Evolutionary conservation across 2,797 vertebrate genomes (phyloP), one percentile per base, ranked within the genome.

Genomic region (Amniataba percoides): DNA sequence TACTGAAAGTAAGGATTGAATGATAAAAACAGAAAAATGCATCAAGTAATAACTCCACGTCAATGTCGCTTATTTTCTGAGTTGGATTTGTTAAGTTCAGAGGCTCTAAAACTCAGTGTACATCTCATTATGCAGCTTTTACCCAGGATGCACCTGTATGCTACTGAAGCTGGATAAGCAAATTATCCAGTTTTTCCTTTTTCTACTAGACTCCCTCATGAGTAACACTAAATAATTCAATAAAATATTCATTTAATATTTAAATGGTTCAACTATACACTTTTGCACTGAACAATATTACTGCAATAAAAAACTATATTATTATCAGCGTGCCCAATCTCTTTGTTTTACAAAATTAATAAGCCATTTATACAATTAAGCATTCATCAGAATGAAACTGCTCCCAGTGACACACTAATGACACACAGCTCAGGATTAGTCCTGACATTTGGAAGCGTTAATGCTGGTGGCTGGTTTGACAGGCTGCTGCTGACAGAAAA

Each of bases 381-480:
- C 23, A 19, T 19, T 58, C 23, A 39, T 2, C 45, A 7, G 4
- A 46, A 51, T 31, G 3, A 71, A 63, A 42, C 14, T 64, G 49
- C 7, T 65, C 49, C 4, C 34, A 25, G 23, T 42, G 57, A 72
- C 57, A 69, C 40, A 8, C 1, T 36, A 23, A 43, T 21, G 21
- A 46, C n/a, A 21, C 39, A 66, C 21, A 34, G 51, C 57, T 49
- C 40, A 77, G 21, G 19, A 46, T 65, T 25, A 60, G 25, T 34
- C 2, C 3, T 71, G 76, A 68, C 58, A 82, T 83, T 80, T 74
- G 16, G 48, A 66, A 59, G 77, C 25, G 74, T 75, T 85, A 68
- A 73, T 78, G 81, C 69, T 62, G 34, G 56, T 42, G 74, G 82
- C 81, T 76, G 87, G 87, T 90, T 90, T 82, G 86, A 92, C 90